Percentiles rank a stretch among this genome's conserved stretches.
Evolutionary conservation across 2,888 invertebrate species (phyloP).

Genomic region (Netelia inedita): DNA sequence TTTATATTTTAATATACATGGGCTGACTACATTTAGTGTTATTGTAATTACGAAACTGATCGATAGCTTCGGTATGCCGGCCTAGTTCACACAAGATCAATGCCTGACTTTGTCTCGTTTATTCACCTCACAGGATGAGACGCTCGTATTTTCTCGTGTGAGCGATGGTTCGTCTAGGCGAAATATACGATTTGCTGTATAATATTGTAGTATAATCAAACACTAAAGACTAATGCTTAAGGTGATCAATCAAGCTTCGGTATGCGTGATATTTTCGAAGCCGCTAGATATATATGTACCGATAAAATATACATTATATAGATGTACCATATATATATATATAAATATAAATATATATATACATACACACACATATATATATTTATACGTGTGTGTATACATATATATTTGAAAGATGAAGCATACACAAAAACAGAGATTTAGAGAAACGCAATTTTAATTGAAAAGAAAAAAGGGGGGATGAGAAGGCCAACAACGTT

Average conservation of each 20-base stretch:
- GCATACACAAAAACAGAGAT: conserved; percentile 66
- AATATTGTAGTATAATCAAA: conserved; percentile 84
- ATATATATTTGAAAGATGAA: conserved; percentile 66
- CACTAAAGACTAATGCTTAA: conserved; percentile 84
- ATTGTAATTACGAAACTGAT: conserved; percentile 74
- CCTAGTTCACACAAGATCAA: conserved; percentile 53
- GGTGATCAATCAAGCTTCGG: conserved; percentile 80
- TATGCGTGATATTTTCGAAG: conserved; percentile 78
- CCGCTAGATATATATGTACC: conserved; percentile 71
- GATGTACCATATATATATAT: conserved; percentile 55
- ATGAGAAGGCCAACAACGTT: conserved; percentile 73
- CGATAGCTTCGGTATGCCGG: conserved; percentile 56
- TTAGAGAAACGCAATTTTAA: conserved; percentile 60
- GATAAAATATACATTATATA: conserved; percentile 65
- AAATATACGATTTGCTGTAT: conserved; percentile 78
- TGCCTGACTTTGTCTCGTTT: conserved; percentile 41
- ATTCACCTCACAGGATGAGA: conserved; percentile 5
- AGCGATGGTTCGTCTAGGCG: conserved; percentile 47
- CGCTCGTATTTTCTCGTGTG: conserved; percentile 39
- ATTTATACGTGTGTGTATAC: conserved; percentile 69
- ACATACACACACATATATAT: conserved; percentile 72
- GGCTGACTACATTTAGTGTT: conserved; percentile 81
- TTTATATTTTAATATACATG: conserved; percentile 83
- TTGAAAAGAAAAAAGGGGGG: conserved; percentile 64
- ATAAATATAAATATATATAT: conserved; percentile 66